phyloP scores from a whole-genome alignment of 1,140 invertebrate genomes.

The Metopolophium dirhodum region DNA sequence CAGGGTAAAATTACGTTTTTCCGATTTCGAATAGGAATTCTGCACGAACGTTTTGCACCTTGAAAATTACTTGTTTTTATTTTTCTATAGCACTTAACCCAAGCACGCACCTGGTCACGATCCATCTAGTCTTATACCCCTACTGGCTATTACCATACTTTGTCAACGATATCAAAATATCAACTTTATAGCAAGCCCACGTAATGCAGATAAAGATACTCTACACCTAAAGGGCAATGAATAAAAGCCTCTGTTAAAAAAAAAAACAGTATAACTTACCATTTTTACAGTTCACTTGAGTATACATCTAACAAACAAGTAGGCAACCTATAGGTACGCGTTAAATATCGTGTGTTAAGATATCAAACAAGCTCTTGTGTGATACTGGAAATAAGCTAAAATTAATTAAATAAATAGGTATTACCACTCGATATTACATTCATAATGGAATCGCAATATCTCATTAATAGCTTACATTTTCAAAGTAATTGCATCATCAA shows the following conservation, averaged over 20 bases:
- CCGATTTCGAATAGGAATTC: not conserved
- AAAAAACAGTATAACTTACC: not conserved
- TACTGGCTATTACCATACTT: not conserved
- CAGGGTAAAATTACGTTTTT: not conserved
- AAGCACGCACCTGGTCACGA: constrained; percentile 27
- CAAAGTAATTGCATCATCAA: not conserved
- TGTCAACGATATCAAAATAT: constrained; percentile 34
- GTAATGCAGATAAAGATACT: not conserved
- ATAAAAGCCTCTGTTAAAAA: not conserved
- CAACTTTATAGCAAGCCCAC: not conserved
- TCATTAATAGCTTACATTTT: not conserved
- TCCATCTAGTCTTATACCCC: not conserved
- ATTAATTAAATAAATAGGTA: not conserved
- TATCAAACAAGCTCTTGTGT: not conserved
- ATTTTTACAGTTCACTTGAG: not conserved
- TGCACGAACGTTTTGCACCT: constrained; percentile 31
- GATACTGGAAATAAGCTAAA: not conserved
- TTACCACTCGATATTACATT: not conserved
- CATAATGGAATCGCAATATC: not conserved
- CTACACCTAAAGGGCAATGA: not conserved
- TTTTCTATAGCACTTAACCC: not conserved
- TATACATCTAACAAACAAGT: not conserved
- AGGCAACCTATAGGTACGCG: not conserved
- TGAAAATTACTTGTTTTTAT: constrained; percentile 22
- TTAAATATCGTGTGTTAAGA: not conserved